These are phyloP conservation scores for Phytoseiulus persimilis DNA, from an alignment of 2,888 invertebrate genomes.

Conservation along the genomic window DNA sequence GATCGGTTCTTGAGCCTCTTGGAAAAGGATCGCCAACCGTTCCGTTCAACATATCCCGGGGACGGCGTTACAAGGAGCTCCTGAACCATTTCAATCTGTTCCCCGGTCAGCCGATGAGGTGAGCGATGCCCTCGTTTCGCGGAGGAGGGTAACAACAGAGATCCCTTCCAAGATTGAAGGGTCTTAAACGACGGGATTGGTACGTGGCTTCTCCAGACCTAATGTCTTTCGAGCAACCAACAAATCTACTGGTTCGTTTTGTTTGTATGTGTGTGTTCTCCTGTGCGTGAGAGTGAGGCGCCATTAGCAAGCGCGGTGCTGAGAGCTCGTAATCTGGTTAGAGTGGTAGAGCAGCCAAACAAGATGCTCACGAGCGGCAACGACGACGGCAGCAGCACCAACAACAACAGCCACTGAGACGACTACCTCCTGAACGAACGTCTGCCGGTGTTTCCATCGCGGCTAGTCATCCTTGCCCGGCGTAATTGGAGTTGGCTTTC, in stretches of 20 bases:
- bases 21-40: too few species aligned
- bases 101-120: too few species aligned
- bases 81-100: too few species aligned
- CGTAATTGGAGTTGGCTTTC: neutral
- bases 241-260: neutral
- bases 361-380: neutral
- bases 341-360: neutral
- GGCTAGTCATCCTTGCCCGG: neutral
- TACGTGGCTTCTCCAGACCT: neutral
- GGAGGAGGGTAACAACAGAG: too few species aligned
- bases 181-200: neutral
- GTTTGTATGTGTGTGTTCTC: neutral
- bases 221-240: neutral
- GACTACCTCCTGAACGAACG: neutral
- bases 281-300: neutral
- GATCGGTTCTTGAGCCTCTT: too few species aligned
- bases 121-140: too few species aligned
- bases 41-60: too few species aligned
- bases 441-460: neutral
- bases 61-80: too few species aligned
- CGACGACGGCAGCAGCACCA: neutral
- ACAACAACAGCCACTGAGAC: neutral
- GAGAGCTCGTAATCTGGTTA: neutral
- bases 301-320: neutral
- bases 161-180: too few species aligned